Conservation (phyloP, 2,797 vertebrate genomes). For the Varecia variegata region DNA sequence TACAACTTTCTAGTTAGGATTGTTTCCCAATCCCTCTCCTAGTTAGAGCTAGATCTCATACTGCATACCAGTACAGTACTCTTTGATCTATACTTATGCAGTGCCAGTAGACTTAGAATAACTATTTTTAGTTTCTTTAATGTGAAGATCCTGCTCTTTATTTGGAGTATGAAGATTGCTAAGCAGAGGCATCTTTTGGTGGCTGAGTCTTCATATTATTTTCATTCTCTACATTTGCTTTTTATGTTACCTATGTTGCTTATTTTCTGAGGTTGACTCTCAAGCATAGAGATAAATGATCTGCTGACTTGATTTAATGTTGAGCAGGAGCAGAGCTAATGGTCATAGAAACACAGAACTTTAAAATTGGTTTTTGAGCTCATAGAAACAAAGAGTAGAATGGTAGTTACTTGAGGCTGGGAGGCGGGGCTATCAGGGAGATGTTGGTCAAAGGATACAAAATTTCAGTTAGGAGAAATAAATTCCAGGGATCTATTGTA, state of each 20-base stretch:
- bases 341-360: not conserved
- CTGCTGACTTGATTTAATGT: not conserved
- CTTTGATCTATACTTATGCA: not conserved
- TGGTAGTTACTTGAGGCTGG: not conserved
- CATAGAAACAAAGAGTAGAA: not conserved
- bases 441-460: not conserved
- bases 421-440: not conserved
- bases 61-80: not conserved
- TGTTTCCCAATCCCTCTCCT: not conserved
- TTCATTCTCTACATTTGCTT: conserved; percentile 8
- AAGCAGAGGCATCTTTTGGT: not conserved
- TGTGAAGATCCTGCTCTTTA: not conserved
- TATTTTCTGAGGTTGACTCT: conserved; percentile 23
- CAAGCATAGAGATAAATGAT: not conserved
- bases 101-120: not conserved
- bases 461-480: not conserved
- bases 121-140: not conserved
- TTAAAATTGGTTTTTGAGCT: not conserved
- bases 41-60: not conserved
- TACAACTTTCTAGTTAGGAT: not conserved
- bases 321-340: not conserved
- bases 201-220: not conserved
- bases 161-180: not conserved
- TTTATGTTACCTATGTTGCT: not conserved
- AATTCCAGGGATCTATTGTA: not conserved